Conservation (phyloP, 1,140 invertebrate species). For the Dreissena polymorpha region DNA sequence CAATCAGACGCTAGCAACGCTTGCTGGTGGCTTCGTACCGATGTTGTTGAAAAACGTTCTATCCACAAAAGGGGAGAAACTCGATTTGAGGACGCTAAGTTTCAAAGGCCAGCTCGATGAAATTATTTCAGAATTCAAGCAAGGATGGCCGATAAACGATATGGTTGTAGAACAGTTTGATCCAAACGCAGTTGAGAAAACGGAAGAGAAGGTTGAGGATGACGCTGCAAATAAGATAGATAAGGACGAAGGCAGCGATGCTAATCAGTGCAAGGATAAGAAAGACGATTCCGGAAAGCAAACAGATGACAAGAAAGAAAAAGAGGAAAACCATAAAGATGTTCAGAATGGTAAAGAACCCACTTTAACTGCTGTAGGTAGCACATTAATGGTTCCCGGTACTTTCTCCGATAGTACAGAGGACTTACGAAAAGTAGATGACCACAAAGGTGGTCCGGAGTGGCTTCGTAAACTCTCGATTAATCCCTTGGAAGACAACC, state of each 20-base stretch:
- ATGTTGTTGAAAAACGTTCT: constrained; percentile 77
- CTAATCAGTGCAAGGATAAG: constrained; percentile 44
- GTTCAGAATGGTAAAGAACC: neutral
- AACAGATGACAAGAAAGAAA: constrained; percentile 48
- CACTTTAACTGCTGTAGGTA: constrained; percentile 2
- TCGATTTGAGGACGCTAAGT: constrained; percentile 75
- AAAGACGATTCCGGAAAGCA: constrained; percentile 32
- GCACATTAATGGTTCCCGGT: constrained; percentile 24
- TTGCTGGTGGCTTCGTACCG: constrained; percentile 77
- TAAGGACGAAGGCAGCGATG: neutral
- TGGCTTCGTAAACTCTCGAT: constrained; percentile 35
- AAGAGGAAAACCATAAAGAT: neutral
- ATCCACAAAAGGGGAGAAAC: constrained; percentile 70
- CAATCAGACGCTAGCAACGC: constrained; percentile 76
- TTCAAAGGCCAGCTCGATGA: constrained; percentile 78
- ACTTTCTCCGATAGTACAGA: constrained; percentile 35
- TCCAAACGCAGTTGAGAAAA: constrained; percentile 59
- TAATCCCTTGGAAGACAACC: constrained; percentile 58
- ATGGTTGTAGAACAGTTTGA: constrained; percentile 62
- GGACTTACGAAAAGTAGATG: constrained; percentile 11
- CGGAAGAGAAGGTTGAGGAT: constrained; percentile 55
- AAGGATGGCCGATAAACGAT: constrained; percentile 76
- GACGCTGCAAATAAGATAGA: constrained; percentile 57
- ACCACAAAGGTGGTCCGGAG: constrained; percentile 12
- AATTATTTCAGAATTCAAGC: constrained; percentile 75